Percentiles rank a stretch among this genome's conserved stretches.
Conservation (phyloP, 2,888 invertebrate species). For the Acronicta alni region DNA sequence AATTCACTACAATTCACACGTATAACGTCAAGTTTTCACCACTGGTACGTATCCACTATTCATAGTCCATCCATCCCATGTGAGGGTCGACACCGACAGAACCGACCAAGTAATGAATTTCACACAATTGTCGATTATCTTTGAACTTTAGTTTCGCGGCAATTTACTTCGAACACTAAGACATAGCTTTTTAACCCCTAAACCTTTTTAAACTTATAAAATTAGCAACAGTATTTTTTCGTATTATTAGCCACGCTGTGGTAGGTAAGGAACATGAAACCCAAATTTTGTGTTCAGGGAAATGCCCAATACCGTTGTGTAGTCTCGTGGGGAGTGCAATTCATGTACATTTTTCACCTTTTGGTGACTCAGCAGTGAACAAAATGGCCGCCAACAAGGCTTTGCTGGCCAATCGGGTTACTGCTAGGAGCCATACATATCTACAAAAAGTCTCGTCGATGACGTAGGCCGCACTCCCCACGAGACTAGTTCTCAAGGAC, state of each 20-base stretch:
- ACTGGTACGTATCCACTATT: constrained; percentile 53
- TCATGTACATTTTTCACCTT: constrained; percentile 90
- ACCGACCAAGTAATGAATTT: constrained; percentile 69
- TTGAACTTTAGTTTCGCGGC: constrained; percentile 72
- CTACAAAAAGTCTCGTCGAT: constrained; percentile 79
- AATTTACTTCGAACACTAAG: constrained; percentile 53
- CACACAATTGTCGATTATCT: constrained; percentile 70
- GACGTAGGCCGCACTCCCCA: constrained; percentile 86
- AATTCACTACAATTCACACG: constrained; percentile 53
- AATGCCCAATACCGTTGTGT: constrained; percentile 90
- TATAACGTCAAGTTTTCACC: constrained; percentile 58
- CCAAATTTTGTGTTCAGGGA: constrained; percentile 89
- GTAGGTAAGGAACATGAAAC: constrained; percentile 84
- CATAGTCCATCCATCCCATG: constrained; percentile 61
- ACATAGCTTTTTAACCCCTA: constrained; percentile 41
- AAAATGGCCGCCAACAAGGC: constrained; percentile 91
- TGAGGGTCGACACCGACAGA: constrained; percentile 62
- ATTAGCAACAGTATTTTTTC: constrained; percentile 64
- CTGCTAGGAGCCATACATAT: constrained; percentile 78
- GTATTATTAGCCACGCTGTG: constrained; percentile 72
- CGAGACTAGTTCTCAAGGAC: constrained; percentile 89
- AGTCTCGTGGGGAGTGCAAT: constrained; percentile 90
- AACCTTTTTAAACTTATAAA: constrained; percentile 33
- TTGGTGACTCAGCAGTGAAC: constrained; percentile 90
- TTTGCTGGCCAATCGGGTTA: constrained; percentile 84